Conservation (phyloP, 37 sponge, comb jelly and placozoan species). For the Chondrilla cf. caribensis region DNA sequence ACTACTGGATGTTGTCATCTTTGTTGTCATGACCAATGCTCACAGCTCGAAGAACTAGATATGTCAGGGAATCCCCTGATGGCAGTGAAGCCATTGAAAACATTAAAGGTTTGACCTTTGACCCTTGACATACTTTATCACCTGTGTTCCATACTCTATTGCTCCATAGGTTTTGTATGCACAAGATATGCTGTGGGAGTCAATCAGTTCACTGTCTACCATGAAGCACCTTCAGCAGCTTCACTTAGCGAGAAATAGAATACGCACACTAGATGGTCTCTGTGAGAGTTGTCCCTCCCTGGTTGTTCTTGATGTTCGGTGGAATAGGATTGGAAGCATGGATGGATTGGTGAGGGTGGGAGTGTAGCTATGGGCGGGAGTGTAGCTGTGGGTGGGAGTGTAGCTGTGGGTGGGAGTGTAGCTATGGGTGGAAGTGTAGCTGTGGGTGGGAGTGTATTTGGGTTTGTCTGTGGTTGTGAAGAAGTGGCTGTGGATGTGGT, state of each 20-base stretch:
- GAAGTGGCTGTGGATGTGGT: neutral
- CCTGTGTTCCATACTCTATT: neutral
- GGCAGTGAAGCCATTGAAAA: neutral
- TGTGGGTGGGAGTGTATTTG: no score
- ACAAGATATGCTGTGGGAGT: neutral
- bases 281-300: neutral
- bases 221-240: neutral
- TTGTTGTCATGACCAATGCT: neutral
- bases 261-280: neutral
- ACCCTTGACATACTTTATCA: neutral
- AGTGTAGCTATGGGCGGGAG: no score
- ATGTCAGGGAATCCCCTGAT: conserved; percentile 1
- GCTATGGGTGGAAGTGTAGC: no score
- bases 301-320: neutral
- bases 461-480: no score
- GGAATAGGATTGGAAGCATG: neutral
- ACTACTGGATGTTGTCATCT: neutral
- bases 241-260: neutral
- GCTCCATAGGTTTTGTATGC: neutral
- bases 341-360: neutral
- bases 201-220: neutral
- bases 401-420: no score
- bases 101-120: neutral
- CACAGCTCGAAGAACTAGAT: conserved; percentile 10
- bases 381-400: no score